Evolutionary conservation across 30 jellyfish, hydroid and myxozoan species (phyloP), one percentile per base, ranked within the genome.

Genomic region (Kudoa iwatai): DNA sequence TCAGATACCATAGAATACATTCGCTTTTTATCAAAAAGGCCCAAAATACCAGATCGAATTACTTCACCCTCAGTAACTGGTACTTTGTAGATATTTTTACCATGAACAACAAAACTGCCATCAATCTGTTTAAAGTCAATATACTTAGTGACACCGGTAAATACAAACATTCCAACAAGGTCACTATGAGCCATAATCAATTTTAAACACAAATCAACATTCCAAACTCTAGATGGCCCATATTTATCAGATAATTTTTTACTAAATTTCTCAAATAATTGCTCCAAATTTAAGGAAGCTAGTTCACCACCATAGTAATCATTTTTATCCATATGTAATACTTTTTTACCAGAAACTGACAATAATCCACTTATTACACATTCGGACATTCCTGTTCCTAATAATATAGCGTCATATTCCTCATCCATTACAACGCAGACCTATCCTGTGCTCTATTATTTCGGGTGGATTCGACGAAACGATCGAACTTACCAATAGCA

Each of bases 401-500:
- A 55, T 15, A 77, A 84, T 13, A 77, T 57, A 21, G 52, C 74
- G 57, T 77, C 96, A 39, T 77, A 77, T 35, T 55, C 86, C 43
- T 77, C 96, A 64, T 77, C 84, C 96, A 77, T 77, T 28, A 28
- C n/a, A n/a, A n/a, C n/a, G n/a, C n/a, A n/a, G n/a, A n/a, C n/a
- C n/a, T n/a, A n/a, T n/a, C n/a, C n/a, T n/a, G n/a, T n/a, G n/a
- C n/a, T n/a, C n/a, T n/a, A n/a, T n/a, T n/a, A n/a, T n/a, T n/a
- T n/a, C n/a, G n/a, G n/a, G n/a, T n/a, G n/a, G n/a, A n/a, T n/a
- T n/a, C n/a, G n/a, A n/a, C n/a, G n/a, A n/a, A n/a, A n/a, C n/a
- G n/a, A n/a, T n/a, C n/a, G n/a, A n/a, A n/a, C n/a, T n/a, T n/a
- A n/a, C n/a, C n/a, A n/a, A n/a, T n/a, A n/a, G n/a, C n/a, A n/a